Base-by-base conservation (phyloP, 2,888 invertebrate genomes). In the Leucozona laternaria region DNA sequence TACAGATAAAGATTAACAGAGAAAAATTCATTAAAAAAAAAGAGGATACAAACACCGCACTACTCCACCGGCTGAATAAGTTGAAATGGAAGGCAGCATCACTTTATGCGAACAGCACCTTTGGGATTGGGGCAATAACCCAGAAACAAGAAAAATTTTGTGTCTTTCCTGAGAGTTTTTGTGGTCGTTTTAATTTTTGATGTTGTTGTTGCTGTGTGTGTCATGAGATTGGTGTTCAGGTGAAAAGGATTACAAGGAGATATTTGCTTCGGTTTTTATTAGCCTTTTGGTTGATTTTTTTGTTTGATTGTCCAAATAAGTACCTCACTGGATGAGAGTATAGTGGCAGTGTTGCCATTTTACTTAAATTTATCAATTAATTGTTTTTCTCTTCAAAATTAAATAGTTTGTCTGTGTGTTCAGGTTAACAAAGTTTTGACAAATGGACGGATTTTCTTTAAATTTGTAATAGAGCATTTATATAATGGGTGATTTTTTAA, bases 121-220 rank as follows among this genome's bases (percentile, higher is more conserved):
- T 70, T 78, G 71, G 86, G 86, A 82, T 70, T 78, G 71, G 86
- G 86, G 86, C 86, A 86, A 86, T 86, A 86, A 86, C 86, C 86
- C 73, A 86, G 73, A 86, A 86, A 86, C 86, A 86, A 75, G 77
- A 60, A 60, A 77, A 72, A 50, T 66, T 79, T 80, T 68, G 60
- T 72, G 20, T 57, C 58, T 48, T 50, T 50, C 55, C 55, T 71
- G 25, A 2, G 53, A 34, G 48, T 34, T 45, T 48, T 40, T 37
- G 45, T 68, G 62, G 53, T 58, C n/a, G 34, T 62, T 37, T n/a
- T n/a, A n/a, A n/a, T 62, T 11, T 43, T 40, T 60, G 2, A 40
- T 17, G 40, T 43, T 64, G 37, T 11, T 20, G 11, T n/a, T n/a
- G n/a, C n/a, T 53, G 22, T 55, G 45, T 57, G 79, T 79, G 40